phyloP scores from a whole-genome alignment of 2,888 invertebrate genomes.

The Metopia argyrocephala region DNA sequence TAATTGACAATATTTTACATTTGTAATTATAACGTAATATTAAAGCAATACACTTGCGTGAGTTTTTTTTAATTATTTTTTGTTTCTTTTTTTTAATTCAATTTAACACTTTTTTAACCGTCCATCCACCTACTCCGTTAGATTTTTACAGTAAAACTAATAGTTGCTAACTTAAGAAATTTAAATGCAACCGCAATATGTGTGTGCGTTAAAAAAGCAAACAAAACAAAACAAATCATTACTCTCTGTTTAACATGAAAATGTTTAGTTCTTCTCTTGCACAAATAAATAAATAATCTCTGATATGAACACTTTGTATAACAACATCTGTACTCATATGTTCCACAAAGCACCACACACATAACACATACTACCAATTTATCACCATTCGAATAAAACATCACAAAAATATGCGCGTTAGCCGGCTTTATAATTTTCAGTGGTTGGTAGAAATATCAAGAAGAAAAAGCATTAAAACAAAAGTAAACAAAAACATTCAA shows the following conservation, averaged over 20 bases:
- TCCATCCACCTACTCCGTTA: constrained; percentile 61
- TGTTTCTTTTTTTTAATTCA: not conserved
- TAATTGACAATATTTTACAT: no score
- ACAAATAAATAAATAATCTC: constrained; percentile 31
- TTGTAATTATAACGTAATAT: no score
- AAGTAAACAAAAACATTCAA: not conserved
- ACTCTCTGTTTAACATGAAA: constrained; percentile 14
- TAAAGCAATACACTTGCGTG: not conserved
- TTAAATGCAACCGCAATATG: constrained; percentile 57
- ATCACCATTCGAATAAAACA: constrained; percentile 15
- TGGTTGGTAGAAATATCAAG: not conserved
- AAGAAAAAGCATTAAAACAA: constrained; percentile 16
- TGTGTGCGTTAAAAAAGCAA: constrained; percentile 30
- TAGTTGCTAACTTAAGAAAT: constrained; percentile 58
- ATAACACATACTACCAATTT: constrained; percentile 4
- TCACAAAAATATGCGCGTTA: constrained; percentile 21
- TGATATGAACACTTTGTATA: no score
- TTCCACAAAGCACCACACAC: constrained; percentile 38
- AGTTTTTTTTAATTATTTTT: constrained; percentile 10
- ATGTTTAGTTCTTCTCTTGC: constrained; percentile 36
- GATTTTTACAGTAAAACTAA: constrained; percentile 65
- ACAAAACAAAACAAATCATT: constrained; percentile 39
- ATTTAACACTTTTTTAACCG: constrained; percentile 33
- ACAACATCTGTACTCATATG: constrained; percentile 27
- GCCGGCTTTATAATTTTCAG: constrained; percentile 21